Conservation (phyloP, 2,797 vertebrate genomes). For the Chiroxiphia lanceolata region DNA sequence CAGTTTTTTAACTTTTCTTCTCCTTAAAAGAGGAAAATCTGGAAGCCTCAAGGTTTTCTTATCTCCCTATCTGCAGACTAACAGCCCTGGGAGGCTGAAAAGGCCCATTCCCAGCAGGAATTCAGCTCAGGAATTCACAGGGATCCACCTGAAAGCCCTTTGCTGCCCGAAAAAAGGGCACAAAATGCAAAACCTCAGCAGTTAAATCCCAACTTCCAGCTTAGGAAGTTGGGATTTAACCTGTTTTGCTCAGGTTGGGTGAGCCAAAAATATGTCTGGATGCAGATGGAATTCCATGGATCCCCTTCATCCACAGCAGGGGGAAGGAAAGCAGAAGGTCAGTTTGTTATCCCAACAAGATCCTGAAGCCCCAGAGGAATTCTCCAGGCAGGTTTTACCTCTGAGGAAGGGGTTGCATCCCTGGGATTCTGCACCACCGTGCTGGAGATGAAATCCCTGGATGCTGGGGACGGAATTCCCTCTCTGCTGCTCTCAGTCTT, state of each 20-base stretch:
- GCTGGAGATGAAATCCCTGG: background rate
- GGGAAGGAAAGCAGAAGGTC: background rate
- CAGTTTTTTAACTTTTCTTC: background rate
- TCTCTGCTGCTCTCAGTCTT: background rate
- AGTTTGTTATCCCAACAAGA: background rate
- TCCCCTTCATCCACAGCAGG: rapidly evolving
- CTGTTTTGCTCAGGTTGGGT: background rate
- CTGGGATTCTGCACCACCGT: background rate
- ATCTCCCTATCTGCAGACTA: background rate
- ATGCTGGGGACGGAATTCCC: background rate
- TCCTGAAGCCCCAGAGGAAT: background rate
- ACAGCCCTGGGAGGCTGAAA: background rate
- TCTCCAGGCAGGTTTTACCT: rapidly evolving
- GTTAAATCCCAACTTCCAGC: background rate
- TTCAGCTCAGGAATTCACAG: background rate
- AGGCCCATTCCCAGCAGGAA: background rate
- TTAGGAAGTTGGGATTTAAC: background rate
- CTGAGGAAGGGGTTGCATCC: background rate
- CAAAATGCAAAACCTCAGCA: background rate
- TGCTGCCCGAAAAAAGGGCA: background rate
- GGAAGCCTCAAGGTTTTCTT: background rate
- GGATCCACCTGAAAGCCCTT: slow-evolving; percentile 10
- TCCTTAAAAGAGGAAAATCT: background rate
- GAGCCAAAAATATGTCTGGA: background rate
- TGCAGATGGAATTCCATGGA: background rate